A percentile compares a stretch with the other conserved stretches of the same genome.
These are phyloP conservation scores for Myrmophylax atrothorax DNA, from an alignment of 2,113 vertebrate species.

Conservation along the genomic window DNA sequence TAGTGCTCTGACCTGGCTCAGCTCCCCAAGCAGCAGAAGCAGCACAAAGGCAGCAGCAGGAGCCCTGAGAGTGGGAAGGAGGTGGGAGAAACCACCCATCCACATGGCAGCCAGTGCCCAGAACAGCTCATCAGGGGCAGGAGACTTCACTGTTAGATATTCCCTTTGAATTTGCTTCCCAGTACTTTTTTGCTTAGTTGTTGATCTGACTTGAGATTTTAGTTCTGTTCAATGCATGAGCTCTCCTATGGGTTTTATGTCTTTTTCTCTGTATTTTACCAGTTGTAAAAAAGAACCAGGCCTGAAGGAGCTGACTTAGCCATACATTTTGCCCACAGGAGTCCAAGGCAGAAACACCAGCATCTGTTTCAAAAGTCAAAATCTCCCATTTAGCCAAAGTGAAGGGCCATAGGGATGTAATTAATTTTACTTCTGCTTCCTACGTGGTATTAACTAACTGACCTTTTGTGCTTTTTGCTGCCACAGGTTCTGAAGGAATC, in stretches of 20 bases:
- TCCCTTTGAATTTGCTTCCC: background rate
- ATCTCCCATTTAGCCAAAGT: background rate
- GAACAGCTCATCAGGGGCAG: background rate
- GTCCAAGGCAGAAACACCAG: background rate
- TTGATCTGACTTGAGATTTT: background rate
- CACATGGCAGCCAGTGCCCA: background rate
- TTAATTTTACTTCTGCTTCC: background rate
- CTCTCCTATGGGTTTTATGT: background rate
- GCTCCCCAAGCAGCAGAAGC: background rate
- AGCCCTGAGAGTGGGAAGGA: background rate
- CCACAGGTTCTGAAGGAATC: constrained; percentile 88
- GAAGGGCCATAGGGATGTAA: background rate
- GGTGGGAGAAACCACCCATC: background rate
- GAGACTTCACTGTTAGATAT: background rate
- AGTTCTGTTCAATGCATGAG: background rate
- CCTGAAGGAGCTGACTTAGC: background rate
- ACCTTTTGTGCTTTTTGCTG: background rate
- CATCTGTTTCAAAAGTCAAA: background rate
- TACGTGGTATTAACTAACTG: background rate
- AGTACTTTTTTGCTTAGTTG: background rate
- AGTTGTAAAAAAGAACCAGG: background rate
- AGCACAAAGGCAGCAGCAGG: background rate
- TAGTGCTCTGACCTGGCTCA: background rate
- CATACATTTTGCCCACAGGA: background rate
- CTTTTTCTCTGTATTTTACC: background rate